Base-by-base conservation (phyloP, 2,797 vertebrate genomes). In the Crocodylus rhombifer region DNA sequence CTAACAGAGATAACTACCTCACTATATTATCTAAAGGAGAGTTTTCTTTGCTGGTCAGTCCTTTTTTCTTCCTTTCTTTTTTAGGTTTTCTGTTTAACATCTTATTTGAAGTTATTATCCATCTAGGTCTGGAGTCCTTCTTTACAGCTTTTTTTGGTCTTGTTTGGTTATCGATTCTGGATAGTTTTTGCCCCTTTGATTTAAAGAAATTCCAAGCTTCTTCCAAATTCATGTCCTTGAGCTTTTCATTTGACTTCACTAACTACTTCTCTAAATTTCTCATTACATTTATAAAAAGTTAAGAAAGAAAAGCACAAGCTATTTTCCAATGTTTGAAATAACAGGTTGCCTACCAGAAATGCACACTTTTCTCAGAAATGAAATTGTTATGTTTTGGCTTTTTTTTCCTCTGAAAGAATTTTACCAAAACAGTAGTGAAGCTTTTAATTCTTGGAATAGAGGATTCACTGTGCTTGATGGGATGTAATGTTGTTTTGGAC, bases 401-500 rank as follows among this genome's bases (percentile, higher is more conserved):
- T 65, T 87, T 17, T 2, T 0, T 42, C 2, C 80, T 74, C 58
- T 92, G 2, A 73, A 65, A 82, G 36, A 88, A 57, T 12, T 89
- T 89, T 55, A 3, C 18, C 69, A 80, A 95, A 91, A 77, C 6
- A 82, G 80, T 80, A 84, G 18, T 90, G 92, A 95, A 89, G 71
- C 69, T 61, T 75, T 75, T 74, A 91, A 82, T 51, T 21, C 23
- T 69, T 87, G 75, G 81, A 79, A 94, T 74, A 25, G 23, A 33
- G 20, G 92, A 17, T 77, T 89, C 84, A 65, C 57, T 94, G 69
- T 62, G 23, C 87, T 84, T 75, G 79, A 85, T 83, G 21, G 92
- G 69, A 86, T 86, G 65, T 96, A 83, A 92, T 92, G 91, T 94
- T 92, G 83, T 55, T 23, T 62, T 11, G 25, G 21, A 14, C 69